Percentiles rank a stretch among this genome's conserved stretches.
Conservation (phyloP, 2,113 vertebrate species). For the Crotalus viridis region DNA sequence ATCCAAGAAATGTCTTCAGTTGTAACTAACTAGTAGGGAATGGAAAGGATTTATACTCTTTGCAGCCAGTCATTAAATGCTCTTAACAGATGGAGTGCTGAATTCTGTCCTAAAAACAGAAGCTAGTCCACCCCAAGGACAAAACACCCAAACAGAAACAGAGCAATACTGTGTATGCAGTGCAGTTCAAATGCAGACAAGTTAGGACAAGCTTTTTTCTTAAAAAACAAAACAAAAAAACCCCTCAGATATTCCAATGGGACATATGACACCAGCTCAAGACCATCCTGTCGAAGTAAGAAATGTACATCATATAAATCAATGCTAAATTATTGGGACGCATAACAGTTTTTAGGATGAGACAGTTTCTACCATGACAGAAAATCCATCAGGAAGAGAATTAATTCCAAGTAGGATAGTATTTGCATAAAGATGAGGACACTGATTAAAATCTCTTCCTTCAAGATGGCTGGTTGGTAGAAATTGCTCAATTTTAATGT, state of each 20-base stretch:
- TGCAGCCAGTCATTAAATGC: not conserved
- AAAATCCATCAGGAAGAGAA: not conserved
- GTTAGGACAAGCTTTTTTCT: not conserved
- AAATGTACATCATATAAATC: not conserved
- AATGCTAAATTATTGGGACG: not conserved
- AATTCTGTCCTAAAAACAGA: no score
- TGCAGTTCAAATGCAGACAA: not conserved
- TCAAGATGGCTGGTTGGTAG: not conserved
- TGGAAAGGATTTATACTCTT: not conserved
- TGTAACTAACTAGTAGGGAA: not conserved
- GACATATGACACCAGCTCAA: not conserved
- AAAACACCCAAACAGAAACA: not conserved
- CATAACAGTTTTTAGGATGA: not conserved
- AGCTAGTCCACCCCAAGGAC: no score
- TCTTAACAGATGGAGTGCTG: not conserved
- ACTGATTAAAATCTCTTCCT: not conserved
- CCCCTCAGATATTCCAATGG: not conserved
- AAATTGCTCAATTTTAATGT: not conserved
- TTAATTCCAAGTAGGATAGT: not conserved
- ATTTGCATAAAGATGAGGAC: slow-evolving; percentile 4
- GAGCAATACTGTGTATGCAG: not conserved
- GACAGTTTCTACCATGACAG: not conserved
- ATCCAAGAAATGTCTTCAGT: not conserved
- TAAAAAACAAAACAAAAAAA: not conserved
- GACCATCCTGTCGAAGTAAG: not conserved